Conservation (phyloP, 2,113 vertebrate genomes). For the Sylvia atricapilla region DNA sequence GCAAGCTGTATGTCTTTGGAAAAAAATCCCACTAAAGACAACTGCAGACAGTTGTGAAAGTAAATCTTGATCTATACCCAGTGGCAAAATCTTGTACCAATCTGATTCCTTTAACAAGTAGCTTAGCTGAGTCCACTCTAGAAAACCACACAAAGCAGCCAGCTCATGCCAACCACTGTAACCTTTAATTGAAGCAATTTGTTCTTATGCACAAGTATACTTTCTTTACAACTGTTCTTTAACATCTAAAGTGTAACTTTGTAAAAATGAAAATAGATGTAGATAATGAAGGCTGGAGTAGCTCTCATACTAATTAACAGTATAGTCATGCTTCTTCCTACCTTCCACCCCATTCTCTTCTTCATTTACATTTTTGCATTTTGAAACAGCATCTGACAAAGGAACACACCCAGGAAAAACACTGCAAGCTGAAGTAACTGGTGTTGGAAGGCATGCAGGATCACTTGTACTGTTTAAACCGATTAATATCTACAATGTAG, state of each 20-base stretch:
- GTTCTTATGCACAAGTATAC: not conserved
- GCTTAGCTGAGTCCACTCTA: not conserved
- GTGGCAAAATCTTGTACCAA: not conserved
- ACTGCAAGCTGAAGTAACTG: not conserved
- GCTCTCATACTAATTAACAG: not conserved
- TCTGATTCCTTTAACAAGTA: not conserved
- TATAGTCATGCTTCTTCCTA: not conserved
- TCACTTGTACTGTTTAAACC: not conserved
- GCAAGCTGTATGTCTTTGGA: not conserved
- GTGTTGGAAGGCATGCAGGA: not conserved
- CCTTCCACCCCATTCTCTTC: not conserved
- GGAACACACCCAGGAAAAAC: not conserved
- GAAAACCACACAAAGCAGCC: not conserved
- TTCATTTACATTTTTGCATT: not conserved
- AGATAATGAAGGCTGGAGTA: not conserved
- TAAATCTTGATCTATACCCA: not conserved
- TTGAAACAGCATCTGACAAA: not conserved
- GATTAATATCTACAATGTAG: not conserved
- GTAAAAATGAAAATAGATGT: not conserved
- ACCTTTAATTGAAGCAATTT: constrained; percentile 11
- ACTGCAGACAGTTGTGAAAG: not conserved
- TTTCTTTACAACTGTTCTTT: not conserved
- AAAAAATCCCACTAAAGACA: not conserved
- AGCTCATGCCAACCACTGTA: not conserved
- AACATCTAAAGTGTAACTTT: not conserved